Percentiles rank a stretch among this genome's conserved stretches.
Evolutionary conservation across 2,888 invertebrate species (phyloP).

Genomic region (Caenorhabditis auriculariae): DNA sequence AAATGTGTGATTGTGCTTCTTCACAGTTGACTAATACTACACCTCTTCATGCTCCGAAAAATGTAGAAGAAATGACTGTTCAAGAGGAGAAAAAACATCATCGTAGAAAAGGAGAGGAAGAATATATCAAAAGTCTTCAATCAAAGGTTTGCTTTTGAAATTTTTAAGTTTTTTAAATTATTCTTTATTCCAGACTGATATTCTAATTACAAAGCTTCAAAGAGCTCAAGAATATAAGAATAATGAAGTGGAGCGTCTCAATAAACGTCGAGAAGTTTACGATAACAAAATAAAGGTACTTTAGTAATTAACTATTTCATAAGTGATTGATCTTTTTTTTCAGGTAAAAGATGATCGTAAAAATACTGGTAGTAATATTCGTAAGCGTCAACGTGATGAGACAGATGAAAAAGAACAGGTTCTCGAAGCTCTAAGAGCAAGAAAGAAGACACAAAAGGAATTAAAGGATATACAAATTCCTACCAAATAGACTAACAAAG

Average conservation of each 20-base stretch:
- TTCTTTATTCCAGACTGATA: not conserved
- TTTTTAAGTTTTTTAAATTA: not conserved
- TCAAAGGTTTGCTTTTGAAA: constrained; percentile 2
- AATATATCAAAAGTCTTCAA: constrained; percentile 7
- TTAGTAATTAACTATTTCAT: too few relatives aligned
- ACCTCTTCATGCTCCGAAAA: constrained; percentile 5
- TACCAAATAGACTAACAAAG: too few relatives aligned
- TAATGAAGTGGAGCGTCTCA: not conserved
- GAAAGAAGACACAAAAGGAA: too few relatives aligned
- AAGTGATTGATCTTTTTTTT: too few relatives aligned
- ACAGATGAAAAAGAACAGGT: too few relatives aligned
- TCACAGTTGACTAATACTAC: constrained; percentile 4
- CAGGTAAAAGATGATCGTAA: too few relatives aligned
- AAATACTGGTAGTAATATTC: too few relatives aligned
- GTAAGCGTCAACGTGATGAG: too few relatives aligned
- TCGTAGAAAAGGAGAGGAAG: constrained; percentile 10
- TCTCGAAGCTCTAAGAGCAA: too few relatives aligned
- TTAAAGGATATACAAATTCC: too few relatives aligned
- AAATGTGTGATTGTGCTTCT: too few relatives aligned
- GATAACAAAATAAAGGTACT: too few relatives aligned
- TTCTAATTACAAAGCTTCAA: not conserved
- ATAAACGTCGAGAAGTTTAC: not conserved
- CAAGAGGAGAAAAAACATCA: constrained; percentile 8
- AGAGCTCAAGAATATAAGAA: not conserved
- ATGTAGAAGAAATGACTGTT: constrained; percentile 9